These are phyloP conservation scores for Acropora tenuis DNA, from an alignment of 64 coral and sea anemone species.

Conservation along the genomic window DNA sequence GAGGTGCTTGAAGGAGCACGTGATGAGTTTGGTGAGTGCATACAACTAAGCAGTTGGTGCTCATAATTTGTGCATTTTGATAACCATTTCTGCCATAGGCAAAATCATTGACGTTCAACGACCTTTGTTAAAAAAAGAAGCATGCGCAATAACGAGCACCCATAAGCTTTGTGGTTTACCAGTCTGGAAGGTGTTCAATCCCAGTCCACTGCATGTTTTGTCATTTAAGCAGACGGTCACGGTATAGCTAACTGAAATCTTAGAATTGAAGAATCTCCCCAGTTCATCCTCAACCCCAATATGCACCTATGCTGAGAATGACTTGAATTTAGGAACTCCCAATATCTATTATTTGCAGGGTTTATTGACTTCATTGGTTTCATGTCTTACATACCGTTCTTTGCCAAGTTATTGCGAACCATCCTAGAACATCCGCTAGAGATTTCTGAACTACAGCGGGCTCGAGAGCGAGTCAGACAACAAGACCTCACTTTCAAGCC, in stretches of 20 bases:
- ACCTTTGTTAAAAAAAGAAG: too few relatives aligned
- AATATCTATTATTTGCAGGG: slow-evolving; percentile 42
- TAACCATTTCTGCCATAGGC: too few relatives aligned
- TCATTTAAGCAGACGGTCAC: too few relatives aligned
- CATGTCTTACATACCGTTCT: slow-evolving; percentile 89
- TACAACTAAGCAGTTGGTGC: not conserved
- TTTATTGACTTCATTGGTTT: slow-evolving; percentile 95
- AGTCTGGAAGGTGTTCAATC: too few relatives aligned
- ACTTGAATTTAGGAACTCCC: not conserved
- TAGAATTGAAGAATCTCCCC: too few relatives aligned
- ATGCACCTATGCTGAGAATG: not conserved
- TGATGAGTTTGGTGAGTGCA: slow-evolving; percentile 80
- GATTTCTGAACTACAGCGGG: slow-evolving; percentile 79
- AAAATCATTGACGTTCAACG: too few relatives aligned
- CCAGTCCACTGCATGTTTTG: too few relatives aligned
- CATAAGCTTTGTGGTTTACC: too few relatives aligned
- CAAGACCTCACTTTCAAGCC: slow-evolving; percentile 85
- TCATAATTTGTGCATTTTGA: too few relatives aligned
- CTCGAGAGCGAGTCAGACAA: slow-evolving; percentile 75
- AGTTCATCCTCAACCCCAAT: too few relatives aligned
- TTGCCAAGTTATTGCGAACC: slow-evolving; percentile 75
- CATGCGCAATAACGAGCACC: too few relatives aligned
- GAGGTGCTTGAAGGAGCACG: slow-evolving; percentile 88
- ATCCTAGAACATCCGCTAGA: slow-evolving; percentile 80
- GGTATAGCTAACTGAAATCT: too few relatives aligned